A percentile compares a stretch with the other conserved stretches of the same genome.
phyloP scores from a whole-genome alignment of 1,140 invertebrate species.

The Ips typographus region DNA sequence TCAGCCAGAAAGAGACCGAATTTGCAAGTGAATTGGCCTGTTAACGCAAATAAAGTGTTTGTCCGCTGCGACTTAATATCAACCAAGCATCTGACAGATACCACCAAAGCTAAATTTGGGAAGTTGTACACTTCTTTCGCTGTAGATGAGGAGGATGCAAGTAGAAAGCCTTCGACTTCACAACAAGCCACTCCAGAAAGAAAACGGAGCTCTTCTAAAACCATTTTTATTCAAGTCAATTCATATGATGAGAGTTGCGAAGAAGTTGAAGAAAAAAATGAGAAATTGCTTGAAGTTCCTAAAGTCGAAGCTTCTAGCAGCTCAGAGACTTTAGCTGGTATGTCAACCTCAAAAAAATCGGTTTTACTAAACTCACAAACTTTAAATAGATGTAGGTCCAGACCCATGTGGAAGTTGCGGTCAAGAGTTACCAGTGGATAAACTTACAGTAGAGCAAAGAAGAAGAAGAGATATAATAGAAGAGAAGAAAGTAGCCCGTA shows the following conservation, averaged over 20 bases:
- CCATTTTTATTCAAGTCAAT: slow-evolving; percentile 46
- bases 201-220: slow-evolving; percentile 33
- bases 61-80: slow-evolving; percentile 19
- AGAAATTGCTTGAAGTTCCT: slow-evolving; percentile 64
- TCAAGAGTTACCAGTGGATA: slow-evolving; percentile 23
- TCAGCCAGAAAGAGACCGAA: slow-evolving; percentile 27
- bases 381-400: slow-evolving; percentile 6
- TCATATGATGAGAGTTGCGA: slow-evolving; percentile 27
- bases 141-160: slow-evolving; percentile 58
- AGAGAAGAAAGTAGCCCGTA: slow-evolving; percentile 14
- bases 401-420: slow-evolving; percentile 26
- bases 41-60: slow-evolving; percentile 15
- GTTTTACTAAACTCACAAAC: too few relatives aligned
- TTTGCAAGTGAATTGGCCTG: slow-evolving; percentile 16
- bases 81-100: slow-evolving; percentile 25
- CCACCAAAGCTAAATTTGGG: slow-evolving; percentile 27
- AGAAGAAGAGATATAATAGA: slow-evolving; percentile 27
- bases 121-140: slow-evolving; percentile 23
- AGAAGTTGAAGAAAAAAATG: slow-evolving; percentile 51
- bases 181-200: slow-evolving; percentile 20
- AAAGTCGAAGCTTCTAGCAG: slow-evolving; percentile 72
- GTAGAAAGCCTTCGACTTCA: slow-evolving; percentile 14
- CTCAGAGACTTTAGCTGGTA: slow-evolving; percentile 74
- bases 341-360: slow-evolving; percentile 1
- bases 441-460: slow-evolving; percentile 29